phyloP scores from a whole-genome alignment of 2,113 vertebrate species.

The Hemichromis elongatus region DNA sequence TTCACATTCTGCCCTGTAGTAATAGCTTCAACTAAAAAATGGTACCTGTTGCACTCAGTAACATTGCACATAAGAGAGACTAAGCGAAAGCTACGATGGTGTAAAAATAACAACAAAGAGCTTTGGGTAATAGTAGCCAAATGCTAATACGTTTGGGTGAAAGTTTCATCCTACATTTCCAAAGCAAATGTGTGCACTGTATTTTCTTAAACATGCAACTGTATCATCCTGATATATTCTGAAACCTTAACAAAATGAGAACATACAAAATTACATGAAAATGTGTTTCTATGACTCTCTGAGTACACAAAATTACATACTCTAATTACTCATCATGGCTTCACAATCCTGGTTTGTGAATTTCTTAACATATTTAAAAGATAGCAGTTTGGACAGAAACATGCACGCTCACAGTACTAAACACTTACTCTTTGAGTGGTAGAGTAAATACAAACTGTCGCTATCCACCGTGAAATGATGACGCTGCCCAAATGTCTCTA shows the following conservation, averaged over 20 bases:
- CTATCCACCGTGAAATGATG: not conserved
- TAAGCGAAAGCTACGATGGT: not conserved
- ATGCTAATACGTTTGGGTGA: not conserved
- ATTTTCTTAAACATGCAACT: not conserved
- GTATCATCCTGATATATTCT: not conserved
- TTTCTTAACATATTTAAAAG: not conserved
- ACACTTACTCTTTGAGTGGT: not conserved
- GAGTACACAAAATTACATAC: too few species aligned
- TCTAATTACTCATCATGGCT: not conserved
- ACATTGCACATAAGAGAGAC: not conserved
- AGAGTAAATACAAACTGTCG: not conserved
- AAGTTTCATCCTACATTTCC: not conserved
- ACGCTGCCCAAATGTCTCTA: not conserved
- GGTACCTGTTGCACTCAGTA: not conserved
- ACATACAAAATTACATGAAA: not conserved
- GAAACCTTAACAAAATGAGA: not conserved
- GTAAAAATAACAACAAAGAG: not conserved
- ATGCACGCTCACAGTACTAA: not conserved
- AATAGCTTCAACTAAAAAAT: not conserved
- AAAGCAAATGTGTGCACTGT: rapidly evolving
- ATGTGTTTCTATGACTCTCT: not conserved
- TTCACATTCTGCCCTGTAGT: not conserved
- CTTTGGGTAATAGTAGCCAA: not conserved
- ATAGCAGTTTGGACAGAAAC: not conserved
- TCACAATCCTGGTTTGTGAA: not conserved